Percentiles rank a stretch among this genome's conserved stretches.
These are phyloP conservation scores for Rhabditophanes sp. DNA, from an alignment of 2,888 invertebrate species.

Conservation along the genomic window DNA sequence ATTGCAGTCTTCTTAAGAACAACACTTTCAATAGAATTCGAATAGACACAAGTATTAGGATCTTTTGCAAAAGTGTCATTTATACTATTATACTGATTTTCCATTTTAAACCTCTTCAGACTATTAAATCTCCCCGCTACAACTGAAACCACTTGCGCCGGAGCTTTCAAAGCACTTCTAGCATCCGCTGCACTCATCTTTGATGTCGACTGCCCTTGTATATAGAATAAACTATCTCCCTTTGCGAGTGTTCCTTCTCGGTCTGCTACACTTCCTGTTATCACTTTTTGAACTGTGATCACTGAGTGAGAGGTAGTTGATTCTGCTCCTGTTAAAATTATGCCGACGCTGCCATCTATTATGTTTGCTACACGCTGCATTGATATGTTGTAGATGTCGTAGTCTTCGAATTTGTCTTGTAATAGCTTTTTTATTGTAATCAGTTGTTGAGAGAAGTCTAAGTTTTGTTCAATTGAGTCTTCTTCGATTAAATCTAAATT, in stretches of 20 bases:
- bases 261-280: slow-evolving; percentile 16
- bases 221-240: slow-evolving; percentile 17
- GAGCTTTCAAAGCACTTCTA: slow-evolving; percentile 9
- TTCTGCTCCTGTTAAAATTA: slow-evolving; percentile 13
- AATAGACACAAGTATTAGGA: not conserved
- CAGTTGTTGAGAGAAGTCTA: slow-evolving; percentile 8
- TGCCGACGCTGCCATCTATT: slow-evolving; percentile 18
- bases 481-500: no score
- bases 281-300: slow-evolving; percentile 11
- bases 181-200: slow-evolving; percentile 17
- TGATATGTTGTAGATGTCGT: slow-evolving; percentile 13
- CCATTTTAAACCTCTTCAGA: not conserved
- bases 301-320: no score
- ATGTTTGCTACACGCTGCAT: slow-evolving; percentile 10
- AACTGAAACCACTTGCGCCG: slow-evolving; percentile 10
- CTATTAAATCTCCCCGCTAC: slow-evolving; percentile 12
- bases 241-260: slow-evolving; percentile 9
- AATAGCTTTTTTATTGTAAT: slow-evolving; percentile 8
- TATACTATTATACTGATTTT: slow-evolving; percentile 4
- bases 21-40: slow-evolving; percentile 4
- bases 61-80: not conserved
- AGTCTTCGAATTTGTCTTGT: slow-evolving; percentile 10
- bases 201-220: slow-evolving; percentile 14
- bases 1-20: slow-evolving; percentile 12
- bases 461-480: no score